A percentile compares a stretch with the other conserved stretches of the same genome.
Evolutionary conservation across 30 jellyfish, hydroid and myxozoan species (phyloP).

Genomic region (Aurelia aurita): DNA sequence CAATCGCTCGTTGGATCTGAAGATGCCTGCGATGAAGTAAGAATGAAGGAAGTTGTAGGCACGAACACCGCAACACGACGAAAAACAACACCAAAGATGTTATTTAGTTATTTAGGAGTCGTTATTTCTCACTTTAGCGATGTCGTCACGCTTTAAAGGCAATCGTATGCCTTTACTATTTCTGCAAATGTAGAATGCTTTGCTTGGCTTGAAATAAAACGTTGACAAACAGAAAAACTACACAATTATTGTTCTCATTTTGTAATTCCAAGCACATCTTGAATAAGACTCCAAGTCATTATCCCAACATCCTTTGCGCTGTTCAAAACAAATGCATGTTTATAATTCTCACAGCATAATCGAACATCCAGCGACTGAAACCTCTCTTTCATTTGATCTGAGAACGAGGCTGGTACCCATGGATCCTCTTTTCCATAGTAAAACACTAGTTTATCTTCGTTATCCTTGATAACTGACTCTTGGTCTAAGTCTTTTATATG

Average conservation of each 20-base stretch:
- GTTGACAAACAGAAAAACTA: not conserved
- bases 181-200: not conserved
- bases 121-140: too few relatives aligned
- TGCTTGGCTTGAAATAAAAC: not conserved
- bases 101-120: too few relatives aligned
- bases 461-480: constrained; percentile 28
- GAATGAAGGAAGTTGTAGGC: too few relatives aligned
- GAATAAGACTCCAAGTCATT: constrained; percentile 34
- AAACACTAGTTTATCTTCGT: constrained; percentile 44
- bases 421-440: constrained; percentile 75
- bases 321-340: constrained; percentile 69
- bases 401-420: constrained; percentile 71
- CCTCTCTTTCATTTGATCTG: constrained; percentile 58
- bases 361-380: constrained; percentile 62
- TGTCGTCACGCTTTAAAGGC: too few relatives aligned
- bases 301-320: constrained; percentile 34
- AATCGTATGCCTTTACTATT: too few relatives aligned
- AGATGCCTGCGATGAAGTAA: too few relatives aligned
- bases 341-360: constrained; percentile 28
- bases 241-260: not conserved
- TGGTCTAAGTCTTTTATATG: constrained; percentile 28
- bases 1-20: too few relatives aligned
- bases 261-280: not conserved
- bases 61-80: too few relatives aligned
- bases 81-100: too few relatives aligned